These are phyloP conservation scores for Hemiscyllium ocellatum DNA, from an alignment of 2,113 vertebrate species.

Conservation along the genomic window DNA sequence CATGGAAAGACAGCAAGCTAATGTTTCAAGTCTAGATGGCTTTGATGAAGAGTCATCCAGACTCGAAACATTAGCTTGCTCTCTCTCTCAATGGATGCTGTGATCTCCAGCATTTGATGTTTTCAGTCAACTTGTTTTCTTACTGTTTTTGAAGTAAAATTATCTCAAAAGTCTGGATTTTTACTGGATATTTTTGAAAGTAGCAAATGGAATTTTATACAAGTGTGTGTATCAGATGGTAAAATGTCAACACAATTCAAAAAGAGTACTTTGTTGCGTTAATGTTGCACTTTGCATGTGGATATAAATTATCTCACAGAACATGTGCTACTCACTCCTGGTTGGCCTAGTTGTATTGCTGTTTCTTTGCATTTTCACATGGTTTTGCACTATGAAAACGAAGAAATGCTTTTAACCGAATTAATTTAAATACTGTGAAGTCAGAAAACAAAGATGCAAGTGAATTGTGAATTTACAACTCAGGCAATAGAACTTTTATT, in stretches of 20 bases:
- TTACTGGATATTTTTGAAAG: background rate
- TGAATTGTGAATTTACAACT: background rate
- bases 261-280: background rate
- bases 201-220: background rate
- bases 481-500: background rate
- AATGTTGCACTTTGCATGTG: background rate
- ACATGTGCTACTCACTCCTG: background rate
- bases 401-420: background rate
- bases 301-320: background rate
- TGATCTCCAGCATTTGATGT: no score
- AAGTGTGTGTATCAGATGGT: background rate
- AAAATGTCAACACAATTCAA: background rate
- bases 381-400: background rate
- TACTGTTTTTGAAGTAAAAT: background rate
- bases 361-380: background rate
- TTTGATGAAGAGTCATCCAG: no score
- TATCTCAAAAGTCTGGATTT: background rate
- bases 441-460: background rate
- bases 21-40: no score
- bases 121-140: background rate
- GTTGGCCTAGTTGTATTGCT: background rate
- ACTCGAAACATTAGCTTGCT: no score
- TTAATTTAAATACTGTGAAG: background rate
- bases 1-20: no score
- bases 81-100: no score